A percentile compares a stretch with the other conserved stretches of the same genome.
phyloP scores from a whole-genome alignment of 2,888 invertebrate species.

The Pinctada fucata region DNA sequence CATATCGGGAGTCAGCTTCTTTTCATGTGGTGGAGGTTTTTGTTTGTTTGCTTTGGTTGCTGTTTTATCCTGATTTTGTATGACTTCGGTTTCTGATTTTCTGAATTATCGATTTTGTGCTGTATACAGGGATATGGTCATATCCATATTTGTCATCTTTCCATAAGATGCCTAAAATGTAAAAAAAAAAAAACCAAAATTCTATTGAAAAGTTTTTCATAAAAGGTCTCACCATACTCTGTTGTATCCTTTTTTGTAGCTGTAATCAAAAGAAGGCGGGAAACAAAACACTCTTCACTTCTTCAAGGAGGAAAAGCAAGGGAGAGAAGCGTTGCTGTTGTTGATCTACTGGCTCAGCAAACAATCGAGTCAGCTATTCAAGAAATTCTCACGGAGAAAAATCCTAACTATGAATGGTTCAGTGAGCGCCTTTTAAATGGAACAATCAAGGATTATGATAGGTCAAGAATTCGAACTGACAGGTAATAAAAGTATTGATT shows the following conservation, averaged over 20 bases:
- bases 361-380: neutral
- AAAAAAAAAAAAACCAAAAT: too few species aligned
- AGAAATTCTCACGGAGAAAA: conserved; percentile 17
- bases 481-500: neutral
- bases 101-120: too few species aligned
- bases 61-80: too few species aligned
- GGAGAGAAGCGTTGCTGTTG: conserved; percentile 8
- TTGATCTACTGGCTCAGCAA: neutral
- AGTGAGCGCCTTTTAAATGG: conserved; percentile 14
- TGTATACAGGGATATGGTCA: too few species aligned
- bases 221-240: too few species aligned
- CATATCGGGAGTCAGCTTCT: too few species aligned
- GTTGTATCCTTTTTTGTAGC: neutral
- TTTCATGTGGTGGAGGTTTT: too few species aligned
- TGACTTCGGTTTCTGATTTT: too few species aligned
- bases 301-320: neutral
- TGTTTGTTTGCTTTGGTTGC: too few species aligned
- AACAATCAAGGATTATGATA: neutral
- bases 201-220: too few species aligned
- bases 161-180: too few species aligned
- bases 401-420: conserved; percentile 25
- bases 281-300: neutral
- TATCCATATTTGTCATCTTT: too few species aligned
- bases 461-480: conserved; percentile 14
- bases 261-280: neutral